Conservation (phyloP, 2,797 vertebrate genomes). For the Chromobotia macracanthus region DNA sequence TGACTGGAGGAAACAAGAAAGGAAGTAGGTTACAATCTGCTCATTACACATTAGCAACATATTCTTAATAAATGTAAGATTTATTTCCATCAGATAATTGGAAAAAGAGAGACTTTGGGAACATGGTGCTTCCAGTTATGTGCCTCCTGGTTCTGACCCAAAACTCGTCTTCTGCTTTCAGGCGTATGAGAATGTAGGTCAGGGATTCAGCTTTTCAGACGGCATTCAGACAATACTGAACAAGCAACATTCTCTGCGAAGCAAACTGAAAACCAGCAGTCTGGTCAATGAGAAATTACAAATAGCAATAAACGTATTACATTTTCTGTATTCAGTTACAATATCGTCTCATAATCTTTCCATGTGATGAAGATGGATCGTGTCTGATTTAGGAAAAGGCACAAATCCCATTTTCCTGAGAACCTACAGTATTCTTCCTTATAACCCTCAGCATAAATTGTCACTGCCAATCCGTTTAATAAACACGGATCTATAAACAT, state of each 20-base stretch:
- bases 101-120: conserved; percentile 24
- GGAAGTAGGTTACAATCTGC: conserved; percentile 62
- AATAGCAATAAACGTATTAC: neutral
- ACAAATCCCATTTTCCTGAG: conserved; percentile 18
- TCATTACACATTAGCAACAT: conserved; percentile 56
- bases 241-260: neutral
- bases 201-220: conserved; percentile 35
- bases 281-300: neutral
- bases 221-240: conserved; percentile 7
- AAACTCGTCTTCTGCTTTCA: conserved; percentile 33
- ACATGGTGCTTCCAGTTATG: conserved; percentile 38
- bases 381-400: neutral
- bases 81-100: conserved; percentile 46
- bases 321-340: too few species aligned
- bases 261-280: neutral
- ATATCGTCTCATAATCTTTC: neutral
- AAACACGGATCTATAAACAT: conserved; percentile 23
- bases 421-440: conserved; percentile 15
- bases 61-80: conserved; percentile 62
- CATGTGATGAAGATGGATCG: neutral
- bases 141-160: conserved; percentile 45
- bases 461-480: conserved; percentile 18
- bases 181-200: conserved; percentile 48
- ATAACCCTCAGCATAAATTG: conserved; percentile 2
- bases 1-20: conserved; percentile 45